phyloP scores from a whole-genome alignment of 2,888 invertebrate genomes.

The Zaprionus obscuricornis region DNA sequence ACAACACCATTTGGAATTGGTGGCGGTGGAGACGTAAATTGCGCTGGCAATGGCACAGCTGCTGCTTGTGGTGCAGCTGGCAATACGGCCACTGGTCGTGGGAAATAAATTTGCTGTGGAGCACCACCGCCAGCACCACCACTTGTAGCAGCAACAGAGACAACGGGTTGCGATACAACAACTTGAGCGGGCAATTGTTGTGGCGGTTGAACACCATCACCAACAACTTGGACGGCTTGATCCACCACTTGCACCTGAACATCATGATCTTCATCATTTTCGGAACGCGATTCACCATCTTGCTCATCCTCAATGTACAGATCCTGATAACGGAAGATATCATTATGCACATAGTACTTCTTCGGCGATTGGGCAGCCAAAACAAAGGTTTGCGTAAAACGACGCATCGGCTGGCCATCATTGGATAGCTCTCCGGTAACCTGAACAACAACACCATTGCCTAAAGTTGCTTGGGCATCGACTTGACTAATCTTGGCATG shows the following conservation, averaged over 20 bases:
- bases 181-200: conserved; percentile 61
- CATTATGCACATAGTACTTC: conserved; percentile 99
- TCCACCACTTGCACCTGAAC: conserved; percentile 68
- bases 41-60: conserved; percentile 73
- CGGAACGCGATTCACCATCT: conserved; percentile 82
- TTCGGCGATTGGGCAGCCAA: conserved; percentile 97
- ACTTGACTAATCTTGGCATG: conserved; percentile 99
- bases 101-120: conserved; percentile 80
- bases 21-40: conserved; percentile 73
- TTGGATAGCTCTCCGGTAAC: conserved; percentile 98
- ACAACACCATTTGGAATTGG: conserved; percentile 82
- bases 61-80: conserved; percentile 70
- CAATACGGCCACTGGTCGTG: conserved; percentile 79
- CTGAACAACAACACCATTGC: conserved; percentile 97
- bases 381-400: conserved; percentile 99
- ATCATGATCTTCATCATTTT: conserved; percentile 82
- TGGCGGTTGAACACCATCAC: conserved; percentile 54
- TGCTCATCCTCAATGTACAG: conserved; percentile 87
- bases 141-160: conserved; percentile 47
- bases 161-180: conserved; percentile 64
- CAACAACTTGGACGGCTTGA: conserved; percentile 62
- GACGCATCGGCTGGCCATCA: conserved; percentile 97
- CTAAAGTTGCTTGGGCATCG: conserved; percentile 96
- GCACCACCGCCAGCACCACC: conserved; percentile 34
- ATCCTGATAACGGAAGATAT: conserved; percentile 99